Base-by-base conservation (phyloP, 2,113 vertebrate genomes). In the Xiphophorus couchianus region DNA sequence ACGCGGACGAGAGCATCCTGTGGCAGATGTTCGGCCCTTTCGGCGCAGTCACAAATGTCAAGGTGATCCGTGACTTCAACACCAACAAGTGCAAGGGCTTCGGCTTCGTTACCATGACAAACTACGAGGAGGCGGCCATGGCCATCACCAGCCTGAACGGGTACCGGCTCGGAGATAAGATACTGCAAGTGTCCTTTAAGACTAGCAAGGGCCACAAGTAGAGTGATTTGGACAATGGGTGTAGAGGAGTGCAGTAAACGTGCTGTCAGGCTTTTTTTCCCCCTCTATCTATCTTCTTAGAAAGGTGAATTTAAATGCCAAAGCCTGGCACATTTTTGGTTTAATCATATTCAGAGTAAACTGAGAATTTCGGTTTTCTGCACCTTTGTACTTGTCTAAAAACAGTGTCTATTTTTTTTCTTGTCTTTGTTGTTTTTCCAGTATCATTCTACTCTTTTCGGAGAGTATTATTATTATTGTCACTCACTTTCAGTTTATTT, bases 1-100 rank as follows among this genome's bases (percentile, higher is more conserved):
- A 99, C 44, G 96, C 97, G 10, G 97, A 99, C 85, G 97, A 99
- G 94, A 97, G 97, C 92, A 97, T 99, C 92, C 96, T 99, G 71
- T 99, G 98, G 98, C 98, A 99, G 95, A 99, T 99, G 97, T 99
- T 99, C 78, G 98, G 98, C 76, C 98, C 98, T 71, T 99, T 99
- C 76, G 98, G 98, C 13, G 97, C 98, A 0, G 98, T 99, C 93
- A 99, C 97, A 91, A 99, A 99, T 86, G 98, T 99, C 89, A 99
- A 99, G 93, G 98, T 99, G 90, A 99, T 99, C 93, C 97, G 97
- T 71, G 97, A 99, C 94, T 99, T 99, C 95, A 99, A 98, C 96
- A 99, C 97, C 96, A 99, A 99, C 96, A 99, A 99, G 95, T 98
- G 98, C 95, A 99, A 99, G 94, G 98, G 98, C 87, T 99, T 99